phyloP scores from a whole-genome alignment of 2,888 invertebrate genomes.

The Tinea trinotella region DNA sequence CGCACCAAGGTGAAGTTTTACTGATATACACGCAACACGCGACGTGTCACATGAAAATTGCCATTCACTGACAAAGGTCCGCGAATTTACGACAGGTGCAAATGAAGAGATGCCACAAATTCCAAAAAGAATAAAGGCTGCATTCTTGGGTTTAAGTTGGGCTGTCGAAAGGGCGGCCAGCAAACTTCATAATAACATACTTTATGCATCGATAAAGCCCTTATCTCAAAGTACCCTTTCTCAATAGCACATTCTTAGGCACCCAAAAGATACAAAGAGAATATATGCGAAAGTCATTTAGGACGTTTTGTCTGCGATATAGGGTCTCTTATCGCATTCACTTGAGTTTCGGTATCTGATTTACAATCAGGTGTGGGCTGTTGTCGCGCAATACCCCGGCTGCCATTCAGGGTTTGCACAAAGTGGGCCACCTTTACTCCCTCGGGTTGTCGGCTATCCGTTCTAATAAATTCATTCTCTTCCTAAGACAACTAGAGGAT shows the following conservation, averaged over 20 bases:
- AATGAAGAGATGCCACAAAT: constrained; percentile 47
- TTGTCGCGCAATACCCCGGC: constrained; percentile 38
- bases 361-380: constrained; percentile 52
- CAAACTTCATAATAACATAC: constrained; percentile 61
- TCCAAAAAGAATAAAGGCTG: constrained; percentile 38
- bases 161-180: constrained; percentile 33
- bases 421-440: constrained; percentile 43
- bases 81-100: constrained; percentile 50
- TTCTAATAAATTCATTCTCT: constrained; percentile 35
- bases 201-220: constrained; percentile 64
- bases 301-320: constrained; percentile 32
- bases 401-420: constrained; percentile 49
- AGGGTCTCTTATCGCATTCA: constrained; percentile 37
- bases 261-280: constrained; percentile 41
- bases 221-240: constrained; percentile 57
- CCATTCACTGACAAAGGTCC: constrained; percentile 27
- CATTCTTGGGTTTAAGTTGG: constrained; percentile 35
- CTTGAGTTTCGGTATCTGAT: constrained; percentile 37
- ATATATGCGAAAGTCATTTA: constrained; percentile 19
- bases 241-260: constrained; percentile 52
- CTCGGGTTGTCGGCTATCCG: constrained; percentile 8
- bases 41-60: constrained; percentile 29
- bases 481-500: constrained; percentile 33
- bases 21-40: constrained; percentile 22
- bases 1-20: background rate